Conservation (phyloP, 2,113 vertebrate species). For the Arvicanthis niloticus region DNA sequence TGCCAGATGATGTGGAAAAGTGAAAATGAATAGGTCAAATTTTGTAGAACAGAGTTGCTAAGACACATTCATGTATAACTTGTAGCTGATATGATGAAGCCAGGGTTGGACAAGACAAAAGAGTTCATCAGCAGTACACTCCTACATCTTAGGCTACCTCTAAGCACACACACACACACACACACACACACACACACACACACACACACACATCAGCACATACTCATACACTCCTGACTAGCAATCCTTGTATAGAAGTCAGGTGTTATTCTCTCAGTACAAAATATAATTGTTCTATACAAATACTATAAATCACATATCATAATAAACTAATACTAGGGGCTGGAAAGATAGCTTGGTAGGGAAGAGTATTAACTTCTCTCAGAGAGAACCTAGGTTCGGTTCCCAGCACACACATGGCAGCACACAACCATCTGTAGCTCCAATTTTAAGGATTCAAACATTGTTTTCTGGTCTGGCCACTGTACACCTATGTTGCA, state of each 20-base stretch:
- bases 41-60: background rate
- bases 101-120: background rate
- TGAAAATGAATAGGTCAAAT: conserved; percentile 50
- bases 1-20: conserved; percentile 4
- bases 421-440: background rate
- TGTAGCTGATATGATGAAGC: background rate
- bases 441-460: background rate
- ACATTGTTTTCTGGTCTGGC: background rate
- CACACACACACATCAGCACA: background rate
- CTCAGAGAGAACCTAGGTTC: background rate
- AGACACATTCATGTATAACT: background rate
- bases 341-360: background rate
- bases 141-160: background rate
- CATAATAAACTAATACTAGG: too few species aligned
- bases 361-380: background rate
- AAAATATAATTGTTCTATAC: background rate
- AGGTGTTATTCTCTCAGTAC: background rate
- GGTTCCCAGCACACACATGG: too few species aligned
- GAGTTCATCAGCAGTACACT: background rate
- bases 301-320: background rate
- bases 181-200: background rate
- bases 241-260: background rate
- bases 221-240: background rate
- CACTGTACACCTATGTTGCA: too few species aligned
- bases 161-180: background rate